Base-by-base conservation (phyloP, 2,888 invertebrate genomes). In the Thera britannica region DNA sequence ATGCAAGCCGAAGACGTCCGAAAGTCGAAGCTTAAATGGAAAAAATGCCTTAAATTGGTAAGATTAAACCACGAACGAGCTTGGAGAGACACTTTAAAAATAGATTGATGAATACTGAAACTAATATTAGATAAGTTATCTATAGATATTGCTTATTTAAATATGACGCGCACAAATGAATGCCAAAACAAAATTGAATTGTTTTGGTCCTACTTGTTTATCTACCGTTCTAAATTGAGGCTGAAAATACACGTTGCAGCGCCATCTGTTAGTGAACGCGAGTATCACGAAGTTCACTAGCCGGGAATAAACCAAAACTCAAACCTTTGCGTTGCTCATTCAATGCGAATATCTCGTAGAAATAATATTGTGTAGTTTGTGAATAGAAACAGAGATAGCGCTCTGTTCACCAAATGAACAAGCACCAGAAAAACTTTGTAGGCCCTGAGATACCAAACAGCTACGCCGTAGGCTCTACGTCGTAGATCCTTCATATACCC, bases 181-280 rank as follows among this genome's bases (percentile, higher is more conserved):
- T 69, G 68, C 73, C 75, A 71, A 71, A 69, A 55, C n/a, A 55
- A 55, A 36, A 11, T 34, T 55, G 2, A 52, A 63, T 56, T 61
- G 48, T 65, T 65, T 44, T 64, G 63, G 59, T 60, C 64, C 34
- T 51, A 46, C 23, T 62, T 63, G 60, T 57, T 58, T 69, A 62
- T 48, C 41, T 34, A 56, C 5, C 8, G 35, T 2, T 66, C 38
- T 68, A 51, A 65, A 60, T n/a, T n/a, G n/a, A n/a, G n/a, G 9
- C 23, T 12, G 3, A 8, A 49, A 62, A 3, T 36, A 51, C 52
- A 35, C 34, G 0, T 12, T 11, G 56, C 58, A 73, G 64, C 71
- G 72, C 68, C 75, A 75, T 73, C 75, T 75, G 6, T 61, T 67
- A 38, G 58, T 5, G 35, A 12, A 34, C 7, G 6, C 1, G 1